These are phyloP conservation scores for Dione juno DNA, from an alignment of 2,888 invertebrate species.

Conservation along the genomic window DNA sequence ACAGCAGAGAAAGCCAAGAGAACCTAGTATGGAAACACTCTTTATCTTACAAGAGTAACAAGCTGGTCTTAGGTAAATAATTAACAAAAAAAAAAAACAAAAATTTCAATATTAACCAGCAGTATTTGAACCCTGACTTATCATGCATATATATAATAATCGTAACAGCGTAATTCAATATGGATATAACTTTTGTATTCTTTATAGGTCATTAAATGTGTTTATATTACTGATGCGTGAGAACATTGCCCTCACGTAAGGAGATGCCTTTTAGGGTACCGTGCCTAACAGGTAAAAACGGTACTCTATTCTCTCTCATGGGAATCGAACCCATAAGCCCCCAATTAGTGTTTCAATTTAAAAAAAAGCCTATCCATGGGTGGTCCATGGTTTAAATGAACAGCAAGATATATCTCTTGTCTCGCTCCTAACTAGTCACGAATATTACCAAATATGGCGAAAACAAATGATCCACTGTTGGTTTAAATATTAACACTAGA, in stretches of 20 bases:
- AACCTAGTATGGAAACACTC: too few relatives aligned
- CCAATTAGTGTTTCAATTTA: not conserved
- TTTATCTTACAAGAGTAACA: too few relatives aligned
- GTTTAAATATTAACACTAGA: slow-evolving; percentile 8
- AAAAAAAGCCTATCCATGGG: not conserved
- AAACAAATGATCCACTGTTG: slow-evolving; percentile 20
- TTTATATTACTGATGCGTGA: not conserved
- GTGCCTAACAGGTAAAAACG: too few relatives aligned
- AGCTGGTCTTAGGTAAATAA: too few relatives aligned
- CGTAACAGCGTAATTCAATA: not conserved
- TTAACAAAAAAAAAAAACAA: slow-evolving; percentile 1
- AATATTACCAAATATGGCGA: slow-evolving; percentile 8
- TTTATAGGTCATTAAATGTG: slow-evolving; percentile 13
- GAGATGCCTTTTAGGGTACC: not conserved
- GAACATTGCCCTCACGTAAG: not conserved
- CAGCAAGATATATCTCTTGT: slow-evolving; percentile 17
- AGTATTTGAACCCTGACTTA: not conserved
- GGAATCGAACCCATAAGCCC: too few relatives aligned
- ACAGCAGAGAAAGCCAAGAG: too few relatives aligned
- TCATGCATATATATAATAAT: not conserved
- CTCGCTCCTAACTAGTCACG: slow-evolving; percentile 16
- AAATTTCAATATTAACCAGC: too few relatives aligned
- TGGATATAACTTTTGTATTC: not conserved
- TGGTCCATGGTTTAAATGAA: slow-evolving; percentile 1
- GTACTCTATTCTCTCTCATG: too few relatives aligned